Base-by-base conservation (phyloP, 1,140 invertebrate genomes). In the Pseudomyrmex gracilis region DNA sequence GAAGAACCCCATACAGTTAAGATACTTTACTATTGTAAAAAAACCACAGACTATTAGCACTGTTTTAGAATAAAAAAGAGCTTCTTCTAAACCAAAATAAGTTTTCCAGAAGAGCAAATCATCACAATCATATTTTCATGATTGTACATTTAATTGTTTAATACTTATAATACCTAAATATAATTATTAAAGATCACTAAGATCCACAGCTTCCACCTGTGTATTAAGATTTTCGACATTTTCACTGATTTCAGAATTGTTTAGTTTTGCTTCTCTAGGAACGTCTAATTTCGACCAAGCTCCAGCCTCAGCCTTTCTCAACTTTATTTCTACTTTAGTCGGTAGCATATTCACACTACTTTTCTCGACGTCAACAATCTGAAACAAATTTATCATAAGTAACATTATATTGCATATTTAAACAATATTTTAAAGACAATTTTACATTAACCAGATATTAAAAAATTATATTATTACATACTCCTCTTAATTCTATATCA, bases 321-420 rank as follows among this genome's bases (percentile, higher is more conserved):
- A 91, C 89, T 97, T 98, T 12, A 99, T 97, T 95, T 99, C 99
- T 20, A 99, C 96, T 96, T 99, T 99, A n/a, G 98, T 97, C 66
- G 97, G 97, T 85, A 97, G 95, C 96, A 99, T 98, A 15, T 95
- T 96, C 1, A 97, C 97, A 85, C 94, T 95, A 90, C 97, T 97
- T 73, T 96, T 95, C 55, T 93, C 93, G 15, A 97, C 95, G 91
- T 96, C 95, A 20, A 98, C 95, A 71, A 97, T 95, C 97, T 98
- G 86, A 77, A 95, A 93, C 49, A 84, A 90, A 82, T 34, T 34
- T 34, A 34, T 34, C 0, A 84, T 80, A 47, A 34, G 5, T 66
- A 53, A 80, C 70, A 67, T 10, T 8, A 20, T 34, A 34, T 34
- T 34, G 34, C 34, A 34, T 34, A 34, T 34, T 5, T 34, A 5